These are phyloP conservation scores for zebrafish (Danio rerio) DNA, from an alignment of 2,113 vertebrate species.

Conservation along the genomic window DNA sequence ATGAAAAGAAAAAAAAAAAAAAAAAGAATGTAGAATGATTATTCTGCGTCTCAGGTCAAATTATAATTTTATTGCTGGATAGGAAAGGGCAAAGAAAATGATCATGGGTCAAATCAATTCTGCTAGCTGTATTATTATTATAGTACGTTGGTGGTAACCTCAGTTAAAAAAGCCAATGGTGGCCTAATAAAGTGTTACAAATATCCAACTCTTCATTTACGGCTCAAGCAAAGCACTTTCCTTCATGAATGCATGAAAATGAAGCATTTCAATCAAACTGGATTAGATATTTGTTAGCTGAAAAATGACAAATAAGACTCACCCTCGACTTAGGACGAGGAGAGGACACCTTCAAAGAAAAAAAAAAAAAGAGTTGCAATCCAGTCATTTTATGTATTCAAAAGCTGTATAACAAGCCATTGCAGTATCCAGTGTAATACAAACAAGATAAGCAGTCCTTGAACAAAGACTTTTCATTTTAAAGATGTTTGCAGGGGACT, in stretches of 20 bases:
- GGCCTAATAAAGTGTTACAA: not conserved
- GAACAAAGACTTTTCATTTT: constrained; percentile 14
- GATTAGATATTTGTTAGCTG: not conserved
- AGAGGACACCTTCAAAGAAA: constrained; percentile 74
- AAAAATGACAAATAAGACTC: constrained; percentile 56
- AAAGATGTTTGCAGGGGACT: not conserved
- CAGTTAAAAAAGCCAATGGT: not conserved
- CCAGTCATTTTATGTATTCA: not conserved
- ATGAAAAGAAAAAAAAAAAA: constrained; percentile 83
- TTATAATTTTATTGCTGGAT: constrained; percentile 19
- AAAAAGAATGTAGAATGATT: constrained; percentile 63
- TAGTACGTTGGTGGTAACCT: not conserved
- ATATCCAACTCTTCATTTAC: not conserved
- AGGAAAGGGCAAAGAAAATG: not conserved
- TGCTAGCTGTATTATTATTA: not conserved
- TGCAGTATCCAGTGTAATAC: not conserved
- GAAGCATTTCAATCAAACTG: not conserved
- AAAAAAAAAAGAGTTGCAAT: not conserved
- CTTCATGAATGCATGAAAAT: not conserved
- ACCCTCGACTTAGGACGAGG: constrained; percentile 81
- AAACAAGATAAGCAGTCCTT: constrained; percentile 5
- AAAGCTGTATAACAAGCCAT: not conserved
- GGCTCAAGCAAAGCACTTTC: not conserved
- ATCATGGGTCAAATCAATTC: not conserved
- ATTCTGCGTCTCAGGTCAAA: not conserved